Evolutionary conservation across 92 coral and sea anemone species (phyloP).

Genomic region (Plumapathes pennacea): DNA sequence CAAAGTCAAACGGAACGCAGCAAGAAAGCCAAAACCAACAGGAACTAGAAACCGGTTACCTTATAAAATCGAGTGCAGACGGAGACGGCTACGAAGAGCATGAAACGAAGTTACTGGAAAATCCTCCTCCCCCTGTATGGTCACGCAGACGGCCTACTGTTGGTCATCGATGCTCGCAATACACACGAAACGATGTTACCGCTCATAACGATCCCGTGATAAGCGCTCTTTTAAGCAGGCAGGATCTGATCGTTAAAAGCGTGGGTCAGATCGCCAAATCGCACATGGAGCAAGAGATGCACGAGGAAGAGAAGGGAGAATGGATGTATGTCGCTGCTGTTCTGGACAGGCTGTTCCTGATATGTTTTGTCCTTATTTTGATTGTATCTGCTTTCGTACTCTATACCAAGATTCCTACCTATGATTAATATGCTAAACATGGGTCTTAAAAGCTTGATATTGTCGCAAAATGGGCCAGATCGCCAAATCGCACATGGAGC

Average conservation of each 20-base stretch:
- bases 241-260: constrained; percentile 70
- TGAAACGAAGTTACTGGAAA: no score
- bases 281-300: constrained; percentile 64
- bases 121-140: no score
- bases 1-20: not conserved
- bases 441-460: constrained; percentile 65
- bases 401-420: constrained; percentile 35
- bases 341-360: constrained; percentile 84
- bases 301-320: constrained; percentile 85
- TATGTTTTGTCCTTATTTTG: constrained; percentile 70
- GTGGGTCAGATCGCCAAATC: constrained; percentile 72
- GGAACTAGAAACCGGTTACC: no score
- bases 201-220: no score
- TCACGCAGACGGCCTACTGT: no score
- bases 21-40: no score
- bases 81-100: no score
- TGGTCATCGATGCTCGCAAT: no score
- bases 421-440: constrained; percentile 34
- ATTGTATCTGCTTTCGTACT: constrained; percentile 57
- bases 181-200: no score
- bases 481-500: constrained; percentile 68
- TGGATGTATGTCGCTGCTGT: constrained; percentile 96
- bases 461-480: no score
- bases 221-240: no score
- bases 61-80: constrained; percentile 7